Conservation (phyloP, 2,888 invertebrate genomes). For the Troglohyphantes excavatus region DNA sequence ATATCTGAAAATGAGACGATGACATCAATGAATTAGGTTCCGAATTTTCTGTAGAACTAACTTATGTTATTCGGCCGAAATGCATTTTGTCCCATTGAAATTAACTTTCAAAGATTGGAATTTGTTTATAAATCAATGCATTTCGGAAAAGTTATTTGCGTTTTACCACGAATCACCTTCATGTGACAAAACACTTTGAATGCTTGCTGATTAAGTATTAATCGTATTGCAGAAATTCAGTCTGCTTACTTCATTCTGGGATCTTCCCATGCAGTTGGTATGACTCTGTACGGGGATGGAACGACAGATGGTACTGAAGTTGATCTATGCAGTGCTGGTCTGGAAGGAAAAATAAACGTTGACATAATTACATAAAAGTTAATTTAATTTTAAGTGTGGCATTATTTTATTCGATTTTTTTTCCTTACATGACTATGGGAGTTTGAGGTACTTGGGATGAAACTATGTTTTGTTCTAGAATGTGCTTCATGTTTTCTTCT, state of each 20-base stretch:
- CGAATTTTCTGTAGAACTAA: no score
- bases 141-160: no score
- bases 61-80: no score
- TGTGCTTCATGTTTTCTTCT: constrained; percentile 78
- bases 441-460: constrained; percentile 53
- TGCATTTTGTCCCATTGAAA: no score
- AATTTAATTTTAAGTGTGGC: background rate
- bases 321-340: constrained; percentile 73
- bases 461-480: constrained; percentile 41
- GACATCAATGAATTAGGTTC: no score
- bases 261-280: constrained; percentile 76
- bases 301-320: constrained; percentile 77
- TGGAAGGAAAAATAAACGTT: constrained; percentile 9
- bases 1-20: no score
- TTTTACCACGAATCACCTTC: no score
- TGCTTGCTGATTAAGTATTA: no score
- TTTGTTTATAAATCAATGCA: no score
- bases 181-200: no score
- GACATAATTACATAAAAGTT: background rate
- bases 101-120: no score
- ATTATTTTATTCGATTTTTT: background rate
- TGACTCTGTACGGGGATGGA: constrained; percentile 68
- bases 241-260: constrained; percentile 55
- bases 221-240: no score
- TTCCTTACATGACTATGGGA: constrained; percentile 74